Evolutionary conservation across 2,113 vertebrate species (phyloP).

Genomic region (Hiodon alosoides): DNA sequence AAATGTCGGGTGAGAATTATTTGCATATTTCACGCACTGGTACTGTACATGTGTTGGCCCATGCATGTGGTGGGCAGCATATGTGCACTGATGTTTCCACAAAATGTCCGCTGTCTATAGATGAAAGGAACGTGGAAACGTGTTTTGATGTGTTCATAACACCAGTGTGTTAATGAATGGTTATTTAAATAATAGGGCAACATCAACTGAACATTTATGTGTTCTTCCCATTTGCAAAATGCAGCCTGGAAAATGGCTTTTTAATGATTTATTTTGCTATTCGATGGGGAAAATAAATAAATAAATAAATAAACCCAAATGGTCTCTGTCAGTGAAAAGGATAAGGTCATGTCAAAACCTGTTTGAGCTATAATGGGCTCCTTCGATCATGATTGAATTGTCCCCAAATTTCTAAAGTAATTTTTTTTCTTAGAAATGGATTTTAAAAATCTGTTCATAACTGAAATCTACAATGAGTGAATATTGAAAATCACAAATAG

Average conservation of each 20-base stretch:
- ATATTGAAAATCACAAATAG: too few relatives aligned
- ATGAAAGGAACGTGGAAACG: too few relatives aligned
- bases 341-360: slow-evolving; percentile 7
- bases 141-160: too few relatives aligned
- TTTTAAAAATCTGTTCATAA: not conserved
- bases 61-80: too few relatives aligned
- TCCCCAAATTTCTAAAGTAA: not conserved
- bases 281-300: not conserved
- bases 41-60: too few relatives aligned
- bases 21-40: too few relatives aligned
- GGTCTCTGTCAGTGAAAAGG: slow-evolving; percentile 2
- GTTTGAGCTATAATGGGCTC: not conserved
- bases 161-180: too few relatives aligned
- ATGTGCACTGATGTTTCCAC: too few relatives aligned
- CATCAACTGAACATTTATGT: not conserved
- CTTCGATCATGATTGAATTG: not conserved
- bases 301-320: not conserved
- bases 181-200: not conserved
- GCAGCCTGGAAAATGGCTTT: slow-evolving; percentile 1
- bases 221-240: not conserved
- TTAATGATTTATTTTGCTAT: slow-evolving; percentile 12
- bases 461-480: too few relatives aligned
- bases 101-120: too few relatives aligned
- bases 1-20: too few relatives aligned
- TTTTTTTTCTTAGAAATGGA: not conserved